Percentiles rank a stretch among this genome's conserved stretches.
Evolutionary conservation across 64 coral and sea anemone genomes (phyloP).

Genomic region (Pachyseris speciosa): DNA sequence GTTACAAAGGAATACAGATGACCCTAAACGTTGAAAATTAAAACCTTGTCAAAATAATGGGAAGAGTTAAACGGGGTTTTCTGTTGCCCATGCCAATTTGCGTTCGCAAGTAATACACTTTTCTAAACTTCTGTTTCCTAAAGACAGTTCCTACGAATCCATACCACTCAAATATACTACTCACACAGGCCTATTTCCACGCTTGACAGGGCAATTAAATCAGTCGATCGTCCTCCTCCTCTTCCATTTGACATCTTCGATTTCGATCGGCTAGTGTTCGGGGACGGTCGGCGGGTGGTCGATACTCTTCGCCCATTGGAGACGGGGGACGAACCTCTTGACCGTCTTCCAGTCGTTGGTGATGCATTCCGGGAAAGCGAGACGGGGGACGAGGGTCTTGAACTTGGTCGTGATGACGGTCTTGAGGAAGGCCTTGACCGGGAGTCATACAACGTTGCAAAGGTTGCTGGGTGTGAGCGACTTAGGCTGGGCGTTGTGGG

Average conservation of each 20-base stretch:
- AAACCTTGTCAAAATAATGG: too few species aligned
- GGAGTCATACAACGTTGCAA: conserved; percentile 69
- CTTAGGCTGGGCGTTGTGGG: conserved; percentile 84
- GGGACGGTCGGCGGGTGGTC: conserved; percentile 14
- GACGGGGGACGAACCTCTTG: conserved; percentile 53
- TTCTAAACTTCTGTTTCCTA: too few species aligned
- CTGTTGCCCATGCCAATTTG: too few species aligned
- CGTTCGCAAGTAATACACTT: too few species aligned
- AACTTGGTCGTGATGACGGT: conserved; percentile 63
- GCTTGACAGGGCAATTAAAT: not conserved
- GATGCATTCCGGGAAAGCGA: conserved; percentile 79
- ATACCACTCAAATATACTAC: too few species aligned
- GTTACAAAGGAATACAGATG: too few species aligned
- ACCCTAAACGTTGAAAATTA: too few species aligned
- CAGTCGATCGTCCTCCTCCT: conserved; percentile 14
- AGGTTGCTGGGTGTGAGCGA: conserved; percentile 84
- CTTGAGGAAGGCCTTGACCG: conserved; percentile 87
- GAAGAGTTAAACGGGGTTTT: too few species aligned
- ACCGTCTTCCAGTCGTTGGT: conserved; percentile 25
- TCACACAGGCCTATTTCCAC: not conserved
- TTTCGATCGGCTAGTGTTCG: conserved; percentile 25
- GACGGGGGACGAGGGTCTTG: conserved; percentile 72
- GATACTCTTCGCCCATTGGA: conserved; percentile 29
- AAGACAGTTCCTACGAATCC: too few species aligned
- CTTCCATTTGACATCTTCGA: conserved; percentile 22